Conservation (phyloP, 2,113 vertebrate genomes). For the Planiliza haematocheilus region DNA sequence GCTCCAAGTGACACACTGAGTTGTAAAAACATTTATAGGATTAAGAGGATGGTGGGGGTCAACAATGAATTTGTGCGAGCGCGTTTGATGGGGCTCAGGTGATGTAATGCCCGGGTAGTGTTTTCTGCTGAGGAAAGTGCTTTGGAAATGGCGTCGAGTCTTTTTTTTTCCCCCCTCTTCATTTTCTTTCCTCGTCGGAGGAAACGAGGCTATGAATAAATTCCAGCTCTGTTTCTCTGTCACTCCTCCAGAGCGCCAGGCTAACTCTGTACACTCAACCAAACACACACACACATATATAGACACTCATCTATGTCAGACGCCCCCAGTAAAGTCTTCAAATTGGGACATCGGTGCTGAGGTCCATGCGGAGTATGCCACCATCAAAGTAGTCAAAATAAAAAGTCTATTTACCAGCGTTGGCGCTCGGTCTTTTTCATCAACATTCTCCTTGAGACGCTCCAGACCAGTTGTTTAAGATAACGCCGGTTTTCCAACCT, state of each 20-base stretch:
- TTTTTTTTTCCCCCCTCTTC: background rate
- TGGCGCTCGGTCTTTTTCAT: background rate
- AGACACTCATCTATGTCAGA: background rate
- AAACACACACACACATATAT: background rate
- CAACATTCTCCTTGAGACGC: background rate
- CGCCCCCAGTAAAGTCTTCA: background rate
- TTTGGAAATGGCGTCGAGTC: constrained; percentile 71
- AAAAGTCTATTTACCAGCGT: background rate
- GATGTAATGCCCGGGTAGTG: constrained; percentile 81
- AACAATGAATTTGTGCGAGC: constrained; percentile 17
- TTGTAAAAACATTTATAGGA: constrained; percentile 87
- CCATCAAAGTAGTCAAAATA: background rate
- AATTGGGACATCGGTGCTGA: background rate
- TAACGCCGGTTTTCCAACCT: constrained; percentile 22
- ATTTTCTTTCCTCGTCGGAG: constrained; percentile 48
- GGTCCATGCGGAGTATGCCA: background rate
- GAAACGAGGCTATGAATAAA: constrained; percentile 82
- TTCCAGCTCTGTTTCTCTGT: constrained; percentile 79
- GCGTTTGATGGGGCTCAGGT: constrained; percentile 81
- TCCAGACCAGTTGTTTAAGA: constrained; percentile 35
- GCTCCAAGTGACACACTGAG: constrained; percentile 82
- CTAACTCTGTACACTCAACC: constrained; percentile 5
- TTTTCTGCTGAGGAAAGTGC: constrained; percentile 84
- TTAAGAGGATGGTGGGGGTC: constrained; percentile 60
- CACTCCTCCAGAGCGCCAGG: constrained; percentile 77